These are phyloP conservation scores for Sphaeramia orbicularis DNA, from an alignment of 2,797 vertebrate genomes.

Conservation along the genomic window DNA sequence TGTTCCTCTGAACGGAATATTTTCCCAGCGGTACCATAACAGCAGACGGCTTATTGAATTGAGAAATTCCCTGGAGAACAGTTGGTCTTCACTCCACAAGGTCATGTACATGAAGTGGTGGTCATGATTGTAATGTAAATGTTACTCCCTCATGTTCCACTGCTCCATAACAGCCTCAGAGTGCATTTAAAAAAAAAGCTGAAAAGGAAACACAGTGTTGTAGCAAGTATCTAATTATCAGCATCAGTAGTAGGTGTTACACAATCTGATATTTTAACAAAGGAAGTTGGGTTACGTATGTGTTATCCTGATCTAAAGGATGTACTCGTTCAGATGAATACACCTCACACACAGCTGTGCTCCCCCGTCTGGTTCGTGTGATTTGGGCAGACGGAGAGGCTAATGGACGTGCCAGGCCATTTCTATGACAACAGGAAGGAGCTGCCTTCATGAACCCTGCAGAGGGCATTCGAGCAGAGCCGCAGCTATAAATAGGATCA, in stretches of 20 bases:
- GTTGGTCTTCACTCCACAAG: slow-evolving; percentile 15
- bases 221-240: background rate
- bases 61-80: slow-evolving; percentile 18
- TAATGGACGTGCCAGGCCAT: slow-evolving; percentile 55
- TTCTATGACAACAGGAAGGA: slow-evolving; percentile 78
- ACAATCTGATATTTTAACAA: background rate
- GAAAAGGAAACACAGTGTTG: background rate
- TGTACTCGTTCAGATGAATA: slow-evolving; percentile 4
- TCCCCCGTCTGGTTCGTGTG: slow-evolving; percentile 12
- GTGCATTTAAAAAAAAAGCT: background rate
- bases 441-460: slow-evolving; percentile 61
- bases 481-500: slow-evolving; percentile 70
- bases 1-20: slow-evolving; percentile 13
- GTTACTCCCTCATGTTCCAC: background rate
- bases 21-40: slow-evolving; percentile 8
- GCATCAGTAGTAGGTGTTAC: background rate
- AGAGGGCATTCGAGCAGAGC: slow-evolving; percentile 51
- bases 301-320: background rate
- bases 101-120: slow-evolving; percentile 18
- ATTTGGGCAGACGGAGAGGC: slow-evolving; percentile 31
- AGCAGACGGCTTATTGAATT: slow-evolving; percentile 2
- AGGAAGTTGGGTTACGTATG: background rate
- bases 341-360: slow-evolving; percentile 9
- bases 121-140: slow-evolving; percentile 21
- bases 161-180: background rate